Base-by-base conservation (phyloP, 2,888 invertebrate genomes). In the Ceratothoa steindachneri region DNA sequence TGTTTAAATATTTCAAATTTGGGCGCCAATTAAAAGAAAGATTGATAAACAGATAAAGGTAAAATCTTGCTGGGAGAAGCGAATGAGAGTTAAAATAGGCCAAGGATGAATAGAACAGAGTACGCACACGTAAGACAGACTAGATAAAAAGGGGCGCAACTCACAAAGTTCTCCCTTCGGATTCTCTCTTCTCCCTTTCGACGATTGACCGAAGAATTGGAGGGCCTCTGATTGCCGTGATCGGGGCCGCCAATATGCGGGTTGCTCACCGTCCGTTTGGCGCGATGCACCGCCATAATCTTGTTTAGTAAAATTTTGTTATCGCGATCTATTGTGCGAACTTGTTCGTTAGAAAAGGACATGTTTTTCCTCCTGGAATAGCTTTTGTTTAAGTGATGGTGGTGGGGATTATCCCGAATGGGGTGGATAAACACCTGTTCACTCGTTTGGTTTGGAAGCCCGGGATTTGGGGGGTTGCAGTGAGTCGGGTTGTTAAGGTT, bases 291-390 rank as follows among this genome's bases (percentile, higher is more conserved):
- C 29, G 67, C 83, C 82, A 86, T 82, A 75, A 86, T 85, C 80
- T 84, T 86, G 30, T 82, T 83, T 30, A 86, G 80, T 51, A 86
- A 81, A 74, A 85, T 81, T 51, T 84, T 84, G 81, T 86, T 86
- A 24, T 86, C 86, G 27, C 83, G 81, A 74, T 86, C 86, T 69
- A 86, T 86, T 80, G 82, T 83, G 31, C 84, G 81, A 74, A 85
- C 82, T 80, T 86, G 83, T 2, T 84, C 84, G 51, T 85, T 84
- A 0, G 84, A 83, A 73, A 86, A 86, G 51, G 84, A 85, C 83
- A 85, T 85, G 79, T 86, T 86, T 81, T 81, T 84, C 69, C 80
- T 68, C 29, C 79, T 24, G 41, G 72, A 68, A n/a, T 71, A 65
- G 15, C 29, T 27, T 53, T 67, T 72, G 12, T 74, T 71, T n/a